Evolutionary conservation across 1,140 invertebrate genomes (phyloP), one percentile per base, ranked within the genome.

Genomic region (Drosophila pseudoobscura): DNA sequence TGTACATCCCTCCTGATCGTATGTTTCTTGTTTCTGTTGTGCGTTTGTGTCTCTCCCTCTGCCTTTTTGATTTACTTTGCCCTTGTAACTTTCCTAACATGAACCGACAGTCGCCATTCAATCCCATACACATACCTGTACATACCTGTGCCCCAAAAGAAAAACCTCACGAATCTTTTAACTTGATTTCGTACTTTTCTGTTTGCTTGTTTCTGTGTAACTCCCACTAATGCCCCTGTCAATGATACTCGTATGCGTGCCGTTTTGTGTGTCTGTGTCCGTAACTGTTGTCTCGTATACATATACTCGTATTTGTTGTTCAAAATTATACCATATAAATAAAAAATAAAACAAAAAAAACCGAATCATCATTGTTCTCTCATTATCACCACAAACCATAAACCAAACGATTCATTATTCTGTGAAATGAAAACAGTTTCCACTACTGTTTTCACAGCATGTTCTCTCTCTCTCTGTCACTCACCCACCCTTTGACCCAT

Each of bases 221-320:
- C 66, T 70, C 69, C n/a, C 64, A 70, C 66, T 70, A 70, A 70
- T 70, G 66, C 64, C 69, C 66, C 66, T 69, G 66, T 69, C 66
- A 50, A 64, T 69, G 63, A 69, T 63, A 69, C 68, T 31, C 31
- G 31, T 75, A 56, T 63, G 49, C 65, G 63, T 73, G 22, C 56
- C 57, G 56, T 59, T 41, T 49, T 59, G 44, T 49, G 43, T 45
- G 47, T 46, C 49, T 52, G 52, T 55, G 50, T 72, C 41, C 66
- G 51, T 56, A 39, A 46, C 5, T 46, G n/a, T 46, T 17, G n/a
- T 46, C n/a, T 46, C n/a, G n/a, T n/a, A 17, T 5, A 39, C 35
- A 5, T 39, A 13, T 13, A 39, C 3, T 39, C 35, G 11, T 39
- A 39, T 39, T 39, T 39, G 35, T 39, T 39, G 35, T 39, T 39